Percentiles rank a stretch among this genome's conserved stretches.
phyloP scores from a whole-genome alignment of 1,140 invertebrate genomes.

The Steinernema feltiae region DNA sequence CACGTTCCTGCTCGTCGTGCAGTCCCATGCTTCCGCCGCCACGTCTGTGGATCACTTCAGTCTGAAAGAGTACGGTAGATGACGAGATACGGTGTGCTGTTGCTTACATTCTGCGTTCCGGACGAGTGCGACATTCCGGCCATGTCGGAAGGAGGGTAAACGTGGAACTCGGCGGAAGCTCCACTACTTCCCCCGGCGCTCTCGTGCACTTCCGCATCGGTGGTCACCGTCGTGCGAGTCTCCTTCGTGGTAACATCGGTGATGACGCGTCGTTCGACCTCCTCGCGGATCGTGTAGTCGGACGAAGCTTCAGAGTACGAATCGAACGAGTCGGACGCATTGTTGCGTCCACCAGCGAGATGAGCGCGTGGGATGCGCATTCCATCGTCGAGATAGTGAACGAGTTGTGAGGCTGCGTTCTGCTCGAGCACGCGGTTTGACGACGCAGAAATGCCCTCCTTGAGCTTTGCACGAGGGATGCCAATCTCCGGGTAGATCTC shows the following conservation, averaged over 20 bases:
- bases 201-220: conserved; percentile 24
- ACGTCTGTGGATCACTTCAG: conserved; percentile 22
- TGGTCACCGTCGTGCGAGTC: conserved; percentile 37
- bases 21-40: not conserved
- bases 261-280: conserved; percentile 52
- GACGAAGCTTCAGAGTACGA: conserved; percentile 50
- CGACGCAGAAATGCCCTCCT: conserved; percentile 20
- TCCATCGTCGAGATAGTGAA: conserved; percentile 50
- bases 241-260: conserved; percentile 54
- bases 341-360: conserved; percentile 30
- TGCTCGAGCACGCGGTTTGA: conserved; percentile 19
- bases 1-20: conserved; percentile 48
- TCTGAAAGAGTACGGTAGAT: conserved; percentile 16
- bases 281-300: conserved; percentile 57
- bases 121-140: conserved; percentile 20
- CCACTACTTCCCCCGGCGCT: not conserved
- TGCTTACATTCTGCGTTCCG: conserved; percentile 20
- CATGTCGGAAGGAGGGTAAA: conserved; percentile 34
- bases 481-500: conserved; percentile 52
- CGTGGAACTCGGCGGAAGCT: conserved; percentile 25
- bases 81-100: not conserved
- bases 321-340: conserved; percentile 29
- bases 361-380: conserved; percentile 53
- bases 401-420: conserved; percentile 42
- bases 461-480: conserved; percentile 56